Base-by-base conservation (phyloP, 2,888 invertebrate genomes). In the Acronicta leporina region DNA sequence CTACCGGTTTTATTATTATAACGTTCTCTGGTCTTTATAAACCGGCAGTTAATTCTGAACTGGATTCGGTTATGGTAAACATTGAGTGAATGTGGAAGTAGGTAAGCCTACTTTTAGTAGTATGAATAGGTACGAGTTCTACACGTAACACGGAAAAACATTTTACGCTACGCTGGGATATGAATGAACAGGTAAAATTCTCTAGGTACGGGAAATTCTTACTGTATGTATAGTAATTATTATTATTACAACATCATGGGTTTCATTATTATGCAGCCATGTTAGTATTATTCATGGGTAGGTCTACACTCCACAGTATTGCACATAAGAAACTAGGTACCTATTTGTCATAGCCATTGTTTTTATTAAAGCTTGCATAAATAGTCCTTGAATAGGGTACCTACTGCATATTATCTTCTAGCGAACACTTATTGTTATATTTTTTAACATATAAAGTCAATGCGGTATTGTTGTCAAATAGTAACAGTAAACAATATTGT, bases 1-100 rank as follows among this genome's bases (percentile, higher is more conserved):
- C 42, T 50, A 68, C 59, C 46, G 45, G 69, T 75, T 77, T 77
- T 64, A 72, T 67, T 68, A 63, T 52, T 47, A 64, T 54, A 50
- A 44, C 60, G 13, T 30, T 56, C 50, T 33, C 66, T 64, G 55
- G 49, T 57, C 52, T 57, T 30, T 60, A 51, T 63, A 45, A 62
- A 63, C 43, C 47, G 38, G 30, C 62, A 44, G 33, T 60, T 68
- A 61, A 55, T 38, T 58, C 16, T 42, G 20, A 43, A 60, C 49
- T 57, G 40, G 42, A 46, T 52, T 59, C 40, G 27, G 30, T 40
- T 49, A 35, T 56, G 33, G 38, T 55, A 40, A 57, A 54, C 42
- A 49, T 35, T 69, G 33, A 68, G 54, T 47, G 53, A 47, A 50
- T 40, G n/a, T n/a, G 20, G 20, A 20, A 20, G 20, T 20, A 20